phyloP scores from a whole-genome alignment of 1,140 invertebrate species.

The Rhagoletis zephyria region DNA sequence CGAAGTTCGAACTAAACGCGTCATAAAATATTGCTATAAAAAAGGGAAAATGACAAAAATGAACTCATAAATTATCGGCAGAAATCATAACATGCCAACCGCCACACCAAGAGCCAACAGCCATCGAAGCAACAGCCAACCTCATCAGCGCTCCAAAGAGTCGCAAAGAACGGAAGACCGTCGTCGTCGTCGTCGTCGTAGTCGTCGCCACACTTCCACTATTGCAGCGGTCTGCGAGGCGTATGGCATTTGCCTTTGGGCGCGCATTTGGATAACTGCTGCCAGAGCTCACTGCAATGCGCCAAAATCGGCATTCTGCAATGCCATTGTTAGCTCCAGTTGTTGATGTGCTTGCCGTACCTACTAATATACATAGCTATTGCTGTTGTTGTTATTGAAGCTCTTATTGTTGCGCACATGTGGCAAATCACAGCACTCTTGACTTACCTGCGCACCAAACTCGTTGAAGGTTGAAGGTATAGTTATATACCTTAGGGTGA shows the following conservation, averaged over 20 bases:
- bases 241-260: not conserved
- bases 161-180: slow-evolving; percentile 29
- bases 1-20: slow-evolving; percentile 36
- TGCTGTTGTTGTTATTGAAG: not conserved
- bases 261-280: slow-evolving; percentile 12
- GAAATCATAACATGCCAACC: slow-evolving; percentile 50
- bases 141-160: not conserved
- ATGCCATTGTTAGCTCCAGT: slow-evolving; percentile 20
- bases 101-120: not conserved
- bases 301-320: slow-evolving; percentile 35
- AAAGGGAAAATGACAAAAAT: slow-evolving; percentile 50
- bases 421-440: slow-evolving; percentile 17
- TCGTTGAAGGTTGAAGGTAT: not conserved
- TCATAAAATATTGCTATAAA: slow-evolving; percentile 48
- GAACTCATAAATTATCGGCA: slow-evolving; percentile 47
- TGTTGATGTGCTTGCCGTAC: not conserved
- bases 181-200: no score
- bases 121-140: slow-evolving; percentile 22
- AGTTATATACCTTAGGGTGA: no score
- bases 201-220: not conserved
- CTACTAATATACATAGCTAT: no score
- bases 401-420: slow-evolving; percentile 11
- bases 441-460: not conserved
- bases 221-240: not conserved
- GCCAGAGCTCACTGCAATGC: slow-evolving; percentile 40